Base-by-base conservation (phyloP, 2,113 vertebrate genomes). In the Sorex fumeus region DNA sequence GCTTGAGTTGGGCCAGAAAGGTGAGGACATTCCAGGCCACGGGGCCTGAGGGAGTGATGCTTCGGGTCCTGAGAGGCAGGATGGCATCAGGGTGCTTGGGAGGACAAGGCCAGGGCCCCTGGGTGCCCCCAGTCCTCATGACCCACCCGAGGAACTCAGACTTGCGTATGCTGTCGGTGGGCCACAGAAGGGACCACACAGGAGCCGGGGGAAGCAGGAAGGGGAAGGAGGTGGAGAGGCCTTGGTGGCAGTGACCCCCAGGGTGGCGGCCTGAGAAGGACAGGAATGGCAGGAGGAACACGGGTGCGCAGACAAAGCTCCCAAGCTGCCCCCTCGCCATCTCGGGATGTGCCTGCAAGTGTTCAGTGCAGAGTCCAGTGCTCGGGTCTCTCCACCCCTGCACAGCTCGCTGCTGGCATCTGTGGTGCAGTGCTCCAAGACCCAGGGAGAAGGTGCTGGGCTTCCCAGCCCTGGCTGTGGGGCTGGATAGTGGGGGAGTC, bases 1-100 rank as follows among this genome's bases (percentile, higher is more conserved):
- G 71, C 94, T 93, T 83, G 80, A 93, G 88, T 75, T 32, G n/a
- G 60, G 12, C 40, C 47, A 77, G 16, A 88, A 95, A 95, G 64
- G 57, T 84, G 53, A 43, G 82, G 64, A 43, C 8, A 36, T 84
- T 93, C 71, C n/a, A 90, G 32, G 64, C 64, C 30, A 18, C 80
- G 3, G 36, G 34, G 32, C 16, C 18, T 12, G 8, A 71, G 15
- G 75, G 28, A 77, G 71, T 0, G 34, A 66, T 66, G 2, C 71
- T 40, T 40, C 40, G 40, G 40, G 40, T 40, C 28, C 45, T 47
- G 40, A 69, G 57, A 87, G 57, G 79, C 50, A 50, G 62, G 62
- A 67, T 72, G 57, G 36, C 8, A 4, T 47, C 57, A 40, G 53
- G 13, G 80, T 83, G 19, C 75, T 62, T 19, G 66, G 8, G 28